Base-by-base conservation (phyloP, 2,888 invertebrate species). In the Nemotelus nigrinus region DNA sequence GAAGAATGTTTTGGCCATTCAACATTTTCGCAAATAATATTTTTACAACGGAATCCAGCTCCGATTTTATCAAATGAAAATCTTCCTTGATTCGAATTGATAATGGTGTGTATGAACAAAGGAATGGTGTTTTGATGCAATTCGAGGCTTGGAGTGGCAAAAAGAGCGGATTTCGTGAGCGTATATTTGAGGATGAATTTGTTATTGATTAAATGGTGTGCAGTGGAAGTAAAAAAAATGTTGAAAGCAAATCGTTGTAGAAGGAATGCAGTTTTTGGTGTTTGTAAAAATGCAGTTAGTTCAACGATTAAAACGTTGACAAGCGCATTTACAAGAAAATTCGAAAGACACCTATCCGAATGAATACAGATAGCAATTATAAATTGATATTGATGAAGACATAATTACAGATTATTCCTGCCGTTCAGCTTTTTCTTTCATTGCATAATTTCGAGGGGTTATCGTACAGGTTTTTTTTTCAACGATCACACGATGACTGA, bases 321-420 rank as follows among this genome's bases (percentile, higher is more conserved):
- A 25, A 25, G 25, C 25, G 1, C 25, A 25, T 25, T 25, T 25
- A 25, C 25, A 25, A 25, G 25, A 25, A 25, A 25, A 25, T 25
- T 25, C 25, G 25, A 25, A 25, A 25, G 25, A 25, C 25, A 25
- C 25, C 25, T 25, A 25, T 25, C 25, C 25, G 25, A 25, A 25
- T 25, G 25, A 25, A 25, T 25, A 25, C 25, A 25, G 25, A 25
- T 25, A 53, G 41, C 41, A 43, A 55, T 43, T 25, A 53, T 43
- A 70, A 70, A 70, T 55, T 2, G 8, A 70, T 70, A 50, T 43
- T 70, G 70, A 70, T 70, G 70, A 70, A 70, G 70, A 70, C 70
- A 70, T 70, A 70, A 70, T 70, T 70, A 53, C 43, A 55, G 53
- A 53, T 70, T 70, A 70, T 67, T 67, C 50, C 50, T 55, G 25